phyloP scores from a whole-genome alignment of 2,888 invertebrate species.

The Cordilura impudica region DNA sequence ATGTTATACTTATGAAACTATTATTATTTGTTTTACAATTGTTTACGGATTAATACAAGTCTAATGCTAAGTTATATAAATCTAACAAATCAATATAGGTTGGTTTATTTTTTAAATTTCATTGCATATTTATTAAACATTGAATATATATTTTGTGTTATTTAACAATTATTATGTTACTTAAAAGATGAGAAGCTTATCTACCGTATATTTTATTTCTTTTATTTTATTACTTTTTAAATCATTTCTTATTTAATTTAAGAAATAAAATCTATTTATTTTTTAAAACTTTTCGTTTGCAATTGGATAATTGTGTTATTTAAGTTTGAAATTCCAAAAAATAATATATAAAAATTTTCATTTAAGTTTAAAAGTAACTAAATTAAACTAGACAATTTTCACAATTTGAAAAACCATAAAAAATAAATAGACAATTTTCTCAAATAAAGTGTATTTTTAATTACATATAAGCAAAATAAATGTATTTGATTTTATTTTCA shows the following conservation, averaged over 20 bases:
- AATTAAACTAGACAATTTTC: too few species aligned
- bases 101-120: conserved; percentile 24
- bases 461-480: conserved; percentile 39
- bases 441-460: too few species aligned
- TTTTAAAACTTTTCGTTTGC: too few species aligned
- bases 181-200: conserved; percentile 57
- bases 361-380: too few species aligned
- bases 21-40: conserved; percentile 28
- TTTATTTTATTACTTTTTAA: background rate
- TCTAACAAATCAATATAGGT: conserved; percentile 60
- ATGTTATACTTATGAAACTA: conserved; percentile 34
- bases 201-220: conserved; percentile 28
- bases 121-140: conserved; percentile 53
- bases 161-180: conserved; percentile 33
- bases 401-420: too few species aligned
- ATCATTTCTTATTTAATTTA: background rate
- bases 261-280: too few species aligned
- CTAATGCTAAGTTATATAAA: conserved; percentile 44
- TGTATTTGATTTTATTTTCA: conserved; percentile 15
- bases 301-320: too few species aligned
- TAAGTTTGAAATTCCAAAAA: too few species aligned
- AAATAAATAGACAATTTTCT: too few species aligned
- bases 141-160: conserved; percentile 33
- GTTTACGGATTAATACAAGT: conserved; percentile 51
- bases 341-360: too few species aligned